Base-by-base conservation (phyloP, 2,888 invertebrate species). In the Rhopalosiphum nymphaeae region DNA sequence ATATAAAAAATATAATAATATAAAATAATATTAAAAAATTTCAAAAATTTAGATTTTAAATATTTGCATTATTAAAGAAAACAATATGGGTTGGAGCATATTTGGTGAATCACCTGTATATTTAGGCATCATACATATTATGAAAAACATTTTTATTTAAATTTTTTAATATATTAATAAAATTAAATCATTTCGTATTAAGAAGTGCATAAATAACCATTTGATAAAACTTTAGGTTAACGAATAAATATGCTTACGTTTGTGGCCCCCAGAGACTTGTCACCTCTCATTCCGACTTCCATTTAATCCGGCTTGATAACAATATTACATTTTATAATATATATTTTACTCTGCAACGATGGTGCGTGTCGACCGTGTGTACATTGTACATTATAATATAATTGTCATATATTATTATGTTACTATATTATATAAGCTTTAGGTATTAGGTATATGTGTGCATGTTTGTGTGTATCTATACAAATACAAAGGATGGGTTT, bases 131-230 rank as follows among this genome's bases (percentile, higher is more conserved):
- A 5, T n/a, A 67, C 1, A 46, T 46, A 46, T 26, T 29, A 61
- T n/a, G 57, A 61, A 67, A 67, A n/a, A 67, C 13, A 67, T 16
- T 67, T n/a, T n/a, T n/a, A 11, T 67, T 67, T n/a, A n/a, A 67
- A n/a, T n/a, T 67, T n/a, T n/a, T 67, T n/a, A 67, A 67, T 67
- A 16, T 67, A 67, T 67, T n/a, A 67, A 67, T 67, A n/a, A 67
- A n/a, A 67, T 67, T 13, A n/a, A 13, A n/a, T n/a, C n/a, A 67
- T 61, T n/a, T 67, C n/a, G 67, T 67, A 67, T n/a, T 67, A 16
- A 67, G 67, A 67, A 67, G n/a, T 67, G 67, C 13, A 67, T n/a
- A n/a, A 67, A n/a, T 13, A 67, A 67, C 16, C 67, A 16, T n/a
- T 67, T n/a, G n/a, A 67, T n/a, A 67, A n/a, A 67, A 67, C 16